phyloP scores from a whole-genome alignment of 2,113 vertebrate genomes.

The Gadus chalcogrammus region DNA sequence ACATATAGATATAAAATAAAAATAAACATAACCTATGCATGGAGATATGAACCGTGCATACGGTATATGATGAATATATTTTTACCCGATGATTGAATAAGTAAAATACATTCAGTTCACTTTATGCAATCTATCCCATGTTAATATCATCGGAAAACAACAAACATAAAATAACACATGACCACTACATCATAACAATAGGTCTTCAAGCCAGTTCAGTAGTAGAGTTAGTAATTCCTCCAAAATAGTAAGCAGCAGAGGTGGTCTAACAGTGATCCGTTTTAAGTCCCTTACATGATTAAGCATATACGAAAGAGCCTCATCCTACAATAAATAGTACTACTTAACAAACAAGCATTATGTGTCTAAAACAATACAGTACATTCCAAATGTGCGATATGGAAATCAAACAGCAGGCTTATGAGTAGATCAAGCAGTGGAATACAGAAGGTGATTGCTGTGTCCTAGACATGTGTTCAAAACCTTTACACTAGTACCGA shows the following conservation, averaged over 20 bases:
- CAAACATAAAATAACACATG: slow-evolving; percentile 15
- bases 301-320: slow-evolving; percentile 10
- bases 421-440: background rate
- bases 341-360: slow-evolving; percentile 12
- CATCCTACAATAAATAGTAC: background rate
- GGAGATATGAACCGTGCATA: slow-evolving; percentile 8
- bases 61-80: background rate
- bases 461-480: background rate
- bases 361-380: background rate
- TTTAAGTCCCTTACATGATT: slow-evolving; percentile 12
- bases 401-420: slow-evolving; percentile 2
- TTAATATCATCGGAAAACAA: slow-evolving; percentile 9
- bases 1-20: slow-evolving; percentile 16
- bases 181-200: slow-evolving; percentile 22
- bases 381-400: slow-evolving; percentile 33
- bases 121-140: slow-evolving; percentile 29
- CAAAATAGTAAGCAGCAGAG: slow-evolving; percentile 50
- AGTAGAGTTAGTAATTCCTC: slow-evolving; percentile 24
- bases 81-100: slow-evolving; percentile 21
- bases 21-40: slow-evolving; percentile 20
- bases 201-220: slow-evolving; percentile 34
- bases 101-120: slow-evolving; percentile 59
- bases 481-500: slow-evolving; percentile 8
- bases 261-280: slow-evolving; percentile 7
- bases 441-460: background rate